Base-by-base conservation (phyloP, 2,113 vertebrate species). In the Leptobrachium ailaonicum region DNA sequence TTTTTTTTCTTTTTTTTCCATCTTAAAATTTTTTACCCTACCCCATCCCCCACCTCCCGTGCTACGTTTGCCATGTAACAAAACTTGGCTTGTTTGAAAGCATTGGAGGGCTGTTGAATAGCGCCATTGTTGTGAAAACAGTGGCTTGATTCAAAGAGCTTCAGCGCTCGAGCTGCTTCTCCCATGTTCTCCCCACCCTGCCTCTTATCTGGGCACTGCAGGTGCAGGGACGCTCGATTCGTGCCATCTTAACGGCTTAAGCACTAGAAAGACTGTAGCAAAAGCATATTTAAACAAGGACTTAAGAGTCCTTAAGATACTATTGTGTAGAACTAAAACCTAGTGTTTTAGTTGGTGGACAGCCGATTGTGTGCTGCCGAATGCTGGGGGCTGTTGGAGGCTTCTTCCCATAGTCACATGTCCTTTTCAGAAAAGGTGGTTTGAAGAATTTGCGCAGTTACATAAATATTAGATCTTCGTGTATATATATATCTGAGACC, bases 31-130 rank as follows among this genome's bases (percentile, higher is more conserved):
- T 11, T 54, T 3, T 42, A 60, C 80, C 78, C 85, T 79, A 83
- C 82, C 85, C 83, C 75, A 85, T 77, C 42, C 76, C 53, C 63
- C 8, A 72, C 8, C 47, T 50, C 47, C 47, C 47, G 56, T 1
- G 67, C 63, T 63, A 73, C 64, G 32, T 74, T 75, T 75, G 71
- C 83, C 87, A 50, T 88, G 76, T 86, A 88, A 90, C 87, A 90
- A 87, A 87, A 76, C 85, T 82, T 68, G 70, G 56, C 83, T 88
- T 90, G 85, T 90, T 87, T 85, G 74, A 75, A 82, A 87, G 82
- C 81, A 86, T 86, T 4, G 0, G 73, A 80, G 83, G 79, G 80
- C 68, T 82, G 71, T 76, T 86, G 84, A 89, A 89, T 87, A 85
- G 83, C 82, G 71, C 70, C 75, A 80, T 88, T 90, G 85, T 87